Percentiles rank a stretch among this genome's conserved stretches.
These are phyloP conservation scores for Chiloscyllium punctatum DNA, from an alignment of 2,797 vertebrate species.

Conservation along the genomic window DNA sequence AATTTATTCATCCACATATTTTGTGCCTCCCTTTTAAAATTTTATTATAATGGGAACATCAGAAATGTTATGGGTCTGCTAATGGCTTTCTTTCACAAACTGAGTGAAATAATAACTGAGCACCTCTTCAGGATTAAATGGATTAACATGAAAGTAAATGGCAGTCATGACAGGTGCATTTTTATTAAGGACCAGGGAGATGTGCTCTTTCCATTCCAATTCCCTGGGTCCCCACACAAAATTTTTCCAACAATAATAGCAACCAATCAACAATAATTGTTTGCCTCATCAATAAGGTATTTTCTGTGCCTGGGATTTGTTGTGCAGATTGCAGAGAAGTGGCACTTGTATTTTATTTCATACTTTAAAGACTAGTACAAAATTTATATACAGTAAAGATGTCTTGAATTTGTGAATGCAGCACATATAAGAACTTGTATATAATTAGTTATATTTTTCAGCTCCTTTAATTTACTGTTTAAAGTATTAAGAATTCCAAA, in stretches of 20 bases:
- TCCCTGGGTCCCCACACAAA: not conserved
- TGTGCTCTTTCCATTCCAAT: not conserved
- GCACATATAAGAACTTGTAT: not conserved
- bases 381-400: not conserved
- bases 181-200: not conserved
- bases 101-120: not conserved
- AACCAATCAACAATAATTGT: not conserved
- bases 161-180: not conserved
- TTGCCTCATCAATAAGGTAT: not conserved
- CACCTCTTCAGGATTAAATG: not conserved
- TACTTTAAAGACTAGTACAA: not conserved
- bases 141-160: not conserved
- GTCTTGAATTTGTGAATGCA: not conserved
- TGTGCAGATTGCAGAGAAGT: not conserved
- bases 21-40: not conserved
- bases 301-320: not conserved
- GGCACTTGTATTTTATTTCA: not conserved
- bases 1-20: not conserved
- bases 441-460: not conserved
- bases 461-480: not conserved
- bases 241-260: not conserved
- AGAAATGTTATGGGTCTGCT: not conserved
- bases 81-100: not conserved
- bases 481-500: not conserved
- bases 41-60: not conserved